phyloP scores from a whole-genome alignment of 2,113 vertebrate genomes.

The Anarrhichthys ocellatus region DNA sequence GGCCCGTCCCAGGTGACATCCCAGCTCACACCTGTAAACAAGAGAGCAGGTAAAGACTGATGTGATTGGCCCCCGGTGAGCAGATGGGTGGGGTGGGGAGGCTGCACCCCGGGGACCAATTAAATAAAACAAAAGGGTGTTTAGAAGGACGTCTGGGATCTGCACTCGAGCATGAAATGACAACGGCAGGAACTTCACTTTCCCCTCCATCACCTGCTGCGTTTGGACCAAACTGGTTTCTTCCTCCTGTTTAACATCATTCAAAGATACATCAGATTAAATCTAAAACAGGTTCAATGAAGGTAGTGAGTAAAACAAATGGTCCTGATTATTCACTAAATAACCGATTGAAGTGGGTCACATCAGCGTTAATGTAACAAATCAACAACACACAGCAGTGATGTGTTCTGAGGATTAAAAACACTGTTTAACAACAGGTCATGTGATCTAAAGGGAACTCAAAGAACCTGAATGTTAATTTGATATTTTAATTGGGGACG shows the following conservation, averaged over 20 bases:
- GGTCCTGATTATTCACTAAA: neutral
- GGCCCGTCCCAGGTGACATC: constrained; percentile 39
- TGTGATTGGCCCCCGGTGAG: constrained; percentile 61
- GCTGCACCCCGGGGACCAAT: constrained; percentile 67
- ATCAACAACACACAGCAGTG: no score
- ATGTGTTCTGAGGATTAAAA: no score
- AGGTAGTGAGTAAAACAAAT: neutral
- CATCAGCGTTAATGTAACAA: no score
- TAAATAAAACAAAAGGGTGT: constrained; percentile 58
- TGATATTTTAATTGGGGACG: no score
- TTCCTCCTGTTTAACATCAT: neutral
- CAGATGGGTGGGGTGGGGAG: constrained; percentile 19
- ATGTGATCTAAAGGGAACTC: no score
- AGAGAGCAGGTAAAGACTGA: constrained; percentile 22
- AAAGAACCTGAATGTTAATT: no score
- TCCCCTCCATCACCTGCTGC: constrained; percentile 1
- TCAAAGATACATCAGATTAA: neutral
- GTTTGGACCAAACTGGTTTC: neutral
- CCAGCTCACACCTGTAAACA: constrained; percentile 67
- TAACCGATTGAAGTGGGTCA: no score
- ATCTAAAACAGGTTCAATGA: no score
- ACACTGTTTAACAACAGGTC: no score
- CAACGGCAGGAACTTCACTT: neutral
- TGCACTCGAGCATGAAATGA: neutral
- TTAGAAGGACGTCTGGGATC: constrained; percentile 46